Evolutionary conservation across 2,888 invertebrate species (phyloP).

Genomic region (Drosophila hamatofila): DNA sequence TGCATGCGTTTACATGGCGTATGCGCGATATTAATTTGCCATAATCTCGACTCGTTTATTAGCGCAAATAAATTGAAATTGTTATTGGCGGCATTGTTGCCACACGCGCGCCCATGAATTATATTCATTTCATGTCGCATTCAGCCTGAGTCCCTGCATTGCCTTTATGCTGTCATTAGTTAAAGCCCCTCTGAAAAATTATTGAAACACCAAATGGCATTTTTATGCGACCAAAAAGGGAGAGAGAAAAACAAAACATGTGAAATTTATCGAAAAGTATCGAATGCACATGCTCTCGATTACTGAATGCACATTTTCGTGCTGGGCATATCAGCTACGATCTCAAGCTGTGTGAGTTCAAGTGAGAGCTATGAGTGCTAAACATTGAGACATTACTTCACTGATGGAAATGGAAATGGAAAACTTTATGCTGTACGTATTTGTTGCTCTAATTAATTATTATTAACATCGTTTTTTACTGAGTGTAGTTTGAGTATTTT

Average conservation of each 20-base stretch:
- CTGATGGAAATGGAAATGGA: no score
- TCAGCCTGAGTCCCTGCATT: background rate
- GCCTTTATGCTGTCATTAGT: constrained; percentile 23
- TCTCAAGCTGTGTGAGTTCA: background rate
- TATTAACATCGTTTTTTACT: no score
- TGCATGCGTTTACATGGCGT: constrained; percentile 37
- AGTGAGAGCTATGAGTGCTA: no score
- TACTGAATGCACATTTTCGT: background rate
- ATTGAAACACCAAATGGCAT: constrained; percentile 12
- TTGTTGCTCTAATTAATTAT: no score
- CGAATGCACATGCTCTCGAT: background rate
- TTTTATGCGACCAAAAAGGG: constrained; percentile 8
- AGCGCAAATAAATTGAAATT: constrained; percentile 59
- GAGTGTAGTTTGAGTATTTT: no score
- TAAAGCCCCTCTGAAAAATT: constrained; percentile 32
- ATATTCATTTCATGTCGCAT: constrained; percentile 13
- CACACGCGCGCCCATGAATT: constrained; percentile 23
- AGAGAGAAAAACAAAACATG: no score
- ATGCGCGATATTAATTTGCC: constrained; percentile 70
- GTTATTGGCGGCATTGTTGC: constrained; percentile 31
- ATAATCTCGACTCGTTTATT: constrained; percentile 57
- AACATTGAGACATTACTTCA: no score
- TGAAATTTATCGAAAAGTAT: background rate
- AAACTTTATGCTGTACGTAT: no score
- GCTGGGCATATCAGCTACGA: background rate